Base-by-base conservation (phyloP, 92 coral and sea anemone species). In the Umimayanthus chanpuru region DNA sequence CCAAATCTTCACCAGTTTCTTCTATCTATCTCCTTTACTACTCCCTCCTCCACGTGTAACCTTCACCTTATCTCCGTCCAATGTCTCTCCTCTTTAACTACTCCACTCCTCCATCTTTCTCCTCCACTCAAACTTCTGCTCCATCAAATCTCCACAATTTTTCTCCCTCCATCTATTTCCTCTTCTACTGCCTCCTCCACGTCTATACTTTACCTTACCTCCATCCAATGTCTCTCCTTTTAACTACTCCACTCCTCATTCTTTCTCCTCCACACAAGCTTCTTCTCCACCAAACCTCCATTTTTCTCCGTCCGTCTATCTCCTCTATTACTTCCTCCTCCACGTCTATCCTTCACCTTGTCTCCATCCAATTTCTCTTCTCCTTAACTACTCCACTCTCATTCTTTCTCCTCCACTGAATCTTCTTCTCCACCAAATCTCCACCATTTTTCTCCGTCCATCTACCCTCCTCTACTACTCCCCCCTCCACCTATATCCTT, bases 141-240 rank as follows among this genome's bases (percentile, higher is more conserved):
- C 81, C 66, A 70, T 68, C 66, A 29, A n/a, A 18, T 32, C 73
- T 82, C 77, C 73, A 66, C 29, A n/a, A 61, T n/a, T 8, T 64
- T 40, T 65, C 87, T 30, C 76, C 79, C 80, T 61, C 56, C 36
- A 55, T 47, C 6, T 61, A 61, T 18, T 6, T 61, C 25, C n/a
- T 61, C 67, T 20, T 14, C 67, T 18, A 61, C 28, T 77, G 28
- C 21, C 74, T 67, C 21, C 67, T 18, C 67, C 67, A 61, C 67
- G n/a, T n/a, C 25, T 61, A n/a, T 20, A 6, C 20, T 61, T 66
- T 30, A 36, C 55, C 25, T 66, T 56, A 21, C 23, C 41, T 4
- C 4, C 76, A 61, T 72, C 50, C 67, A 3, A 43, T 71, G 50
- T 36, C 74, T 26, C 79, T 86, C 80, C 77, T 77, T 70, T 78